Conservation (phyloP, 2,113 vertebrate genomes). For the Potamarius usumacintae region DNA sequence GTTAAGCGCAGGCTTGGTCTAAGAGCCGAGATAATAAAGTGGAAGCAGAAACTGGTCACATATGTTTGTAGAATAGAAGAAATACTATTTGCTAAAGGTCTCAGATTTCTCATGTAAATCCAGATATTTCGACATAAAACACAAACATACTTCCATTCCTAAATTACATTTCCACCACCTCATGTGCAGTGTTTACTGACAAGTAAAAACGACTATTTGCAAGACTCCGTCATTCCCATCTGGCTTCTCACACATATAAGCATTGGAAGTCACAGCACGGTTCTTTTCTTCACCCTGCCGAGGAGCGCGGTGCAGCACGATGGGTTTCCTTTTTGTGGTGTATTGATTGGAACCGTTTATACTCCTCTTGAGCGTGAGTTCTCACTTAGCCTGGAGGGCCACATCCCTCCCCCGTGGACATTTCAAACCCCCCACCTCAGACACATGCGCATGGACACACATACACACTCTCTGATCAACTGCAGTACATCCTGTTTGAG, state of each 20-base stretch:
- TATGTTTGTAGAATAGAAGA: neutral
- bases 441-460: neutral
- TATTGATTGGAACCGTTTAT: conserved; percentile 84
- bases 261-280: conserved; percentile 60
- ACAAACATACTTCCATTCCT: neutral
- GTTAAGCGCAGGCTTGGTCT: conserved; percentile 31
- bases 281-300: conserved; percentile 71
- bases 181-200: conserved; percentile 11
- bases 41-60: conserved; percentile 14
- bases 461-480: neutral
- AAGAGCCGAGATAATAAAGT: neutral
- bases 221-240: neutral
- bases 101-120: neutral
- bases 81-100: neutral
- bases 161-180: conserved; percentile 18
- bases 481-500: neutral
- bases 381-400: conserved; percentile 72
- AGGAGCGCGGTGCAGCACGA: conserved; percentile 76
- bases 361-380: conserved; percentile 72
- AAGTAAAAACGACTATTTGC: conserved; percentile 28
- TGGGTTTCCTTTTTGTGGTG: conserved; percentile 88
- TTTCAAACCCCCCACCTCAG: conserved; percentile 65
- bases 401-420: conserved; percentile 67
- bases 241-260: conserved; percentile 55
- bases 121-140: neutral